Percentiles rank a stretch among this genome's conserved stretches.
These are phyloP conservation scores for Platyrinchus mystaceus DNA, from an alignment of 2,797 vertebrate genomes.

Conservation along the genomic window DNA sequence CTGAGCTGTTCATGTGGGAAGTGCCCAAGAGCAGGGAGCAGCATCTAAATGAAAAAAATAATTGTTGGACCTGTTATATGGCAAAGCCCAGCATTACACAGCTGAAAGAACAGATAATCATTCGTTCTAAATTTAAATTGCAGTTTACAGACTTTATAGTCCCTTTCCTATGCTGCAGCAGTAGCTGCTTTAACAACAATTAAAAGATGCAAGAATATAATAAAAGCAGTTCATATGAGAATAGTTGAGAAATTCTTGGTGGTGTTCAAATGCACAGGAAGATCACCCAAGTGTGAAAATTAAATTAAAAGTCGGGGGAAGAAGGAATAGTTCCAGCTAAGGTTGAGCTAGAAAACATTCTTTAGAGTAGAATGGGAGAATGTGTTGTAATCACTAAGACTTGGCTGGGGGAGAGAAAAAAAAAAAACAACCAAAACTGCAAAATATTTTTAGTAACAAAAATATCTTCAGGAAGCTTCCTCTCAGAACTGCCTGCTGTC, in stretches of 20 bases:
- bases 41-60: neutral
- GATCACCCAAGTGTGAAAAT: neutral
- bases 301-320: neutral
- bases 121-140: neutral
- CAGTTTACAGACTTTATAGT: neutral
- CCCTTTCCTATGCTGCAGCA: neutral
- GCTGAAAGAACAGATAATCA: neutral
- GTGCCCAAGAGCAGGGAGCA: neutral
- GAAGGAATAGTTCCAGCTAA: neutral
- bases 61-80: neutral
- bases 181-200: neutral
- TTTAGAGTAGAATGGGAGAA: neutral
- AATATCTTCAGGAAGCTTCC: neutral
- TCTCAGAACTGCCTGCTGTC: neutral
- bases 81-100: neutral
- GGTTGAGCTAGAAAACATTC: neutral
- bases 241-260: neutral
- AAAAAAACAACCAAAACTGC: neutral
- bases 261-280: neutral
- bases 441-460: neutral
- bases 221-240: neutral
- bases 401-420: neutral
- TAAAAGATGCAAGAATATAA: neutral
- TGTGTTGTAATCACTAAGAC: neutral
- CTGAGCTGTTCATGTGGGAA: neutral